A percentile compares a stretch with the other conserved stretches of the same genome.
These are phyloP conservation scores for Nemurella pictetii DNA, from an alignment of 2,888 invertebrate species.

Conservation along the genomic window DNA sequence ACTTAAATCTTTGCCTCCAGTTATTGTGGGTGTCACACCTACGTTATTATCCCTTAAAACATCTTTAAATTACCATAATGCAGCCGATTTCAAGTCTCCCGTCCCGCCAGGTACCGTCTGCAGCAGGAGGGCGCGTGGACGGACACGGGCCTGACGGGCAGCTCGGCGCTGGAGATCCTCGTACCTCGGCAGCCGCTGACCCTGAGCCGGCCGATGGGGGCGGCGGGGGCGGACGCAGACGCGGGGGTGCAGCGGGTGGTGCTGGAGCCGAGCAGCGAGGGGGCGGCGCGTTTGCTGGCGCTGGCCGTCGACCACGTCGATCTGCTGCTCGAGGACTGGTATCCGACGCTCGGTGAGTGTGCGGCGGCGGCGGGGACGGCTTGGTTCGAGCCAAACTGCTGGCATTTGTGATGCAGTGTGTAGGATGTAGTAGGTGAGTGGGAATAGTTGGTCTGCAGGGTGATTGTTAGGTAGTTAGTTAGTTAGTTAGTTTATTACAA, in stretches of 20 bases:
- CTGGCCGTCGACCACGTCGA: conserved; percentile 95
- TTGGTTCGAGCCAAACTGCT: too few relatives aligned
- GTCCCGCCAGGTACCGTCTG: conserved; percentile 59
- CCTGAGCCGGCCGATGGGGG: conserved; percentile 57
- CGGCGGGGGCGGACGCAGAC: conserved; percentile 53
- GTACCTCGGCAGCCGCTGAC: conserved; percentile 71
- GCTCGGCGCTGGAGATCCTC: conserved; percentile 83
- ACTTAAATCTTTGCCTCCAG: too few relatives aligned
- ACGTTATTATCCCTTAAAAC: too few relatives aligned
- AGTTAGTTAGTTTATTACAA: too few relatives aligned
- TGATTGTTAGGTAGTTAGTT: too few relatives aligned
- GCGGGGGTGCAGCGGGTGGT: conserved; percentile 67
- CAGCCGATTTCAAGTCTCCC: too few relatives aligned
- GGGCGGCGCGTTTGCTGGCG: conserved; percentile 80
- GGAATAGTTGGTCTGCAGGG: too few relatives aligned
- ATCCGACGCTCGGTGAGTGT: conserved; percentile 75
- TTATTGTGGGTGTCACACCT: too few relatives aligned
- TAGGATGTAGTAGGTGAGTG: too few relatives aligned
- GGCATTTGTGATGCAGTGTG: too few relatives aligned
- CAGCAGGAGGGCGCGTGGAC: conserved; percentile 87
- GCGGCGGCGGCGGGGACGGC: too few relatives aligned
- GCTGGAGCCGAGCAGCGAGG: conserved; percentile 78
- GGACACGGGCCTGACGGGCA: conserved; percentile 75
- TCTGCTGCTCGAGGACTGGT: conserved; percentile 96
- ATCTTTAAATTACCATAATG: too few relatives aligned